Evolutionary conservation across 2,888 invertebrate species (phyloP).

Genomic region (Cryptus viduatorius): DNA sequence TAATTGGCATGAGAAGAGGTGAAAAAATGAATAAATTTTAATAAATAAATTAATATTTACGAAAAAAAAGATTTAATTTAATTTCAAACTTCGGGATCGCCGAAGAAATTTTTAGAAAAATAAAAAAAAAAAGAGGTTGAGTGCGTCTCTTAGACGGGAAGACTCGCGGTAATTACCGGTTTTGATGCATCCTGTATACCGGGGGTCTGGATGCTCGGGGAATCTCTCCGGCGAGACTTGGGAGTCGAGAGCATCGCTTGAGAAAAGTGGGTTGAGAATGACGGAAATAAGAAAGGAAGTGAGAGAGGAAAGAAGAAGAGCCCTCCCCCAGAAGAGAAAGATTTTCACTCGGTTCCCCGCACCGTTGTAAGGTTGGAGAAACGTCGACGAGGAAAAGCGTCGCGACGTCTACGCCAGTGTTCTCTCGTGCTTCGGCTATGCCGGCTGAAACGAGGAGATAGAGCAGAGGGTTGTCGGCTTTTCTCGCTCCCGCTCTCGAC

Average conservation of each 20-base stretch:
- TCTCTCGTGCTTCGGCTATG: constrained; percentile 39
- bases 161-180: constrained; percentile 36
- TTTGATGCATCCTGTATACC: constrained; percentile 46
- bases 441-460: constrained; percentile 45
- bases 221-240: not conserved
- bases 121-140: not conserved
- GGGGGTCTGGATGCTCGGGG: not conserved
- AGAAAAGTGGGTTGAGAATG: constrained; percentile 22
- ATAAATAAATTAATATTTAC: too few species aligned
- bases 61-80: too few species aligned
- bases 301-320: constrained; percentile 41
- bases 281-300: constrained; percentile 50
- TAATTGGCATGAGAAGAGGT: too few species aligned
- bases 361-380: constrained; percentile 35
- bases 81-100: too few species aligned
- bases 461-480: constrained; percentile 59
- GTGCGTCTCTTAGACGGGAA: not conserved
- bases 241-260: constrained; percentile 48
- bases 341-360: constrained; percentile 42
- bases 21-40: too few species aligned
- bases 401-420: constrained; percentile 60
- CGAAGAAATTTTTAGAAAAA: not conserved
- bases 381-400: constrained; percentile 54
- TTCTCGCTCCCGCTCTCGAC: constrained; percentile 55
- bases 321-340: constrained; percentile 34